A percentile compares a stretch with the other conserved stretches of the same genome.
phyloP scores from a whole-genome alignment of 53 echinoderm and acorn worm genomes.

The Stichopus horrens region DNA sequence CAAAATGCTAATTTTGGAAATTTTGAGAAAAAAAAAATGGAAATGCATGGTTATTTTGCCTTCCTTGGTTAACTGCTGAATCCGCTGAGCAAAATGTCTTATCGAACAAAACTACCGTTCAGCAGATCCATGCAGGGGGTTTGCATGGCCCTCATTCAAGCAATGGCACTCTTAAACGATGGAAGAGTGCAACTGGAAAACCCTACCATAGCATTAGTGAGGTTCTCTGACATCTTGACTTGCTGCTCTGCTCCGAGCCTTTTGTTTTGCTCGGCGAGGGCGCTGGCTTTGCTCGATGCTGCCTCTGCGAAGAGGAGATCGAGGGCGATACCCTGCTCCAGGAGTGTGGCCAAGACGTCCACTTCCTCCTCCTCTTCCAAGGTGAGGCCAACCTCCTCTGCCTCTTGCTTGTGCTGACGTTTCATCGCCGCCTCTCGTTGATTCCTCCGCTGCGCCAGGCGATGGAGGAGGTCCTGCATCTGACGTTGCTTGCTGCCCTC shows the following conservation, averaged over 20 bases:
- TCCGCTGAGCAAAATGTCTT: too few species aligned
- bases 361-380: constrained; percentile 57
- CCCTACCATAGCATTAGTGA: constrained; percentile 79
- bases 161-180: too few species aligned
- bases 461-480: constrained; percentile 60
- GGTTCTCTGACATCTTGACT: constrained; percentile 86
- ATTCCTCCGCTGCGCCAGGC: constrained; percentile 71
- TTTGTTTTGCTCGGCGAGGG: constrained; percentile 63
- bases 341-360: constrained; percentile 48
- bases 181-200: not conserved
- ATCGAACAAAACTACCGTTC: too few species aligned
- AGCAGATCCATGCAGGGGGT: too few species aligned
- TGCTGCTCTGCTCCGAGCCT: constrained; percentile 73
- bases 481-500: constrained; percentile 67
- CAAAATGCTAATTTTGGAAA: too few species aligned
- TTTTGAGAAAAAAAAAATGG: too few species aligned
- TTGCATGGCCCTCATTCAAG: too few species aligned
- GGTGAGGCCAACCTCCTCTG: constrained; percentile 72
- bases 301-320: constrained; percentile 81
- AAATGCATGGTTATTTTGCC: too few species aligned
- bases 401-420: constrained; percentile 84
- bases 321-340: constrained; percentile 80
- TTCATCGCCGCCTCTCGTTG: constrained; percentile 66
- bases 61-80: too few species aligned
- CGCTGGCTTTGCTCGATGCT: constrained; percentile 73